Evolutionary conservation across 1,140 invertebrate genomes (phyloP), one percentile per base, ranked within the genome.

Genomic region (Dendroctonus ponderosae): DNA sequence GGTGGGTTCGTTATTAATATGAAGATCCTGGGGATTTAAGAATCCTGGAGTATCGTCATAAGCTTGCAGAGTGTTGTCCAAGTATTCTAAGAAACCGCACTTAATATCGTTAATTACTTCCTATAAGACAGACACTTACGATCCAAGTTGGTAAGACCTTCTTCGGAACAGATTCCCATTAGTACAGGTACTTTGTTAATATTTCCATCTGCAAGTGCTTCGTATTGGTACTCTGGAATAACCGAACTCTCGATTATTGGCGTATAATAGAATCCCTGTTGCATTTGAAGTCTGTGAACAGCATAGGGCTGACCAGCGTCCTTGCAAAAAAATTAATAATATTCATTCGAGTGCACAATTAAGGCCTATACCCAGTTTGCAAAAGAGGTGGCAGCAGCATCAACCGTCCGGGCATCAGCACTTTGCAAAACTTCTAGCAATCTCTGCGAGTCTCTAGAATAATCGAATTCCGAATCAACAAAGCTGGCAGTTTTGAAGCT

Each of bases 81-180:
- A 26, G 26, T 26, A 26, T 26, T 26, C 11, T 41, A 44, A 63
- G 12, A 53, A 8, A 49, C 3, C 7, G 1, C 12, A 46, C 4
- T 37, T 37, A 57, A 40, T 57, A 5, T 6, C 0, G 40, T 7
- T 7, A 58, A 58, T 43, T 41, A 43, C 9, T 5, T 14, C 39
- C 8, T 57, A 12, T n/a, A 8, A n/a, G 0, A 38, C 41, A n/a
- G 38, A 38, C 11, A 50, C 62, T 56, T 56, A 66, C 63, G 12
- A 8, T 26, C 42, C n/a, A 66, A 37, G n/a, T 66, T 66, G 12
- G 52, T 42, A 6, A 69, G 12, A 3, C 56, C 60, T 60, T 74
- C 72, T 66, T 74, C 72, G 5, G 69, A 66, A 66, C 65, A 67
- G 51, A 69, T 69, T 11, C 72, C 72, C n/a, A 74, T 69, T 14